Percentiles rank a stretch among this genome's conserved stretches.
These are phyloP conservation scores for Lepidocyrtoides sp. DNA, from an alignment of 2,888 invertebrate genomes.

Conservation along the genomic window DNA sequence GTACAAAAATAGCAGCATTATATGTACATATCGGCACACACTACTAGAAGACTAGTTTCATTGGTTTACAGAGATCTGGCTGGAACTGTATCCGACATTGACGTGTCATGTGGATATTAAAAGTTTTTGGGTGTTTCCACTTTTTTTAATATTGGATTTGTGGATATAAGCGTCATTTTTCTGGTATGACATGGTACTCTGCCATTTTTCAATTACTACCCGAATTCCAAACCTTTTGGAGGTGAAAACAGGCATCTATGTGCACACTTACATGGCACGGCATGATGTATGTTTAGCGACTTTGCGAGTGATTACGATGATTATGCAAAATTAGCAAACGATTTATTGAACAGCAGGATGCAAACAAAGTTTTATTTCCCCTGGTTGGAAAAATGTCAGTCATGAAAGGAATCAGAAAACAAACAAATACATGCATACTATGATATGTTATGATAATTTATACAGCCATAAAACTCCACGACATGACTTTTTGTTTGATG, in stretches of 20 bases:
- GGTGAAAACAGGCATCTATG: neutral
- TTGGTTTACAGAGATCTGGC: neutral
- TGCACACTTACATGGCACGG: neutral
- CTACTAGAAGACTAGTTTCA: no score
- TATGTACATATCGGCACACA: neutral
- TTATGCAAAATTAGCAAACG: neutral
- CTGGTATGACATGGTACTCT: neutral
- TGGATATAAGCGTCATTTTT: slow-evolving; percentile 11
- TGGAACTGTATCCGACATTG: no score
- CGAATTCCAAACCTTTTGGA: neutral
- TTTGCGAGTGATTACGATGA: no score
- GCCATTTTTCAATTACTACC: neutral
- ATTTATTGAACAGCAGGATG: neutral
- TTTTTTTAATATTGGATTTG: neutral
- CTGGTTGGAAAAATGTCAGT: slow-evolving; percentile 9
- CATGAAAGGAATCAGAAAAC: neutral
- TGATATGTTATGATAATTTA: neutral
- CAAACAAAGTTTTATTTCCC: neutral
- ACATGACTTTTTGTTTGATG: no score
- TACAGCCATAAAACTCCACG: neutral
- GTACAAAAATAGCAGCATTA: no score
- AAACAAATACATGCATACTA: neutral
- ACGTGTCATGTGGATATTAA: neutral
- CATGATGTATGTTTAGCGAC: no score
- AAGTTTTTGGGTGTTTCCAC: slow-evolving; percentile 27